phyloP scores from a whole-genome alignment of 2,888 invertebrate genomes.

The Podabrus alpinus region DNA sequence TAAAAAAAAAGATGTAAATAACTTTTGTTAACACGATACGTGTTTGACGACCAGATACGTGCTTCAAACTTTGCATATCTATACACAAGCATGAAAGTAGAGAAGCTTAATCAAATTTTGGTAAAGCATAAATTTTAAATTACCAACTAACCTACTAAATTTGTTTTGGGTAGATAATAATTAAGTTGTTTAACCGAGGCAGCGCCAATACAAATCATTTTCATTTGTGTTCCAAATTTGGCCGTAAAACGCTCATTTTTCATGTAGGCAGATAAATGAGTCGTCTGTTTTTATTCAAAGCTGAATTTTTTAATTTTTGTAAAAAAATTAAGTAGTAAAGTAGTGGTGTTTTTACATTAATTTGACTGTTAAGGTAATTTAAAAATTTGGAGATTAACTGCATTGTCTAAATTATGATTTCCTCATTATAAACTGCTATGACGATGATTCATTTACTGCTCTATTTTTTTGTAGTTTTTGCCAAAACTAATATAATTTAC shows the following conservation, averaged over 20 bases:
- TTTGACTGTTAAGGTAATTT: background rate
- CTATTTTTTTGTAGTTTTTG: background rate
- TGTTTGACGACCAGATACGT: background rate
- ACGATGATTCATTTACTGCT: background rate
- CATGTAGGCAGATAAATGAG: background rate
- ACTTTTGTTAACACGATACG: background rate
- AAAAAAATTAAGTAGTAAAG: background rate
- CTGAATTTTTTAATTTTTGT: background rate
- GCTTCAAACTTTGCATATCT: background rate
- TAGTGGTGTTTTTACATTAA: background rate
- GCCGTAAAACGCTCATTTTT: background rate
- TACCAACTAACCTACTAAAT: background rate
- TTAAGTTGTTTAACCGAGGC: background rate
- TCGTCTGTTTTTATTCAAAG: background rate
- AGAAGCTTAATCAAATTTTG: background rate
- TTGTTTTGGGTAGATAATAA: background rate
- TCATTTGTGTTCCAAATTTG: background rate
- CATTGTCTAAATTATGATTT: background rate
- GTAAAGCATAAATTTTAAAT: background rate
- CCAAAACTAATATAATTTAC: background rate
- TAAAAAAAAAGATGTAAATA: background rate
- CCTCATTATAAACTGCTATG: background rate
- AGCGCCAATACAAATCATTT: background rate
- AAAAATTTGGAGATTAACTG: background rate
- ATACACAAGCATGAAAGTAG: background rate